Conservation (phyloP, 2,113 vertebrate species). For the Zosterops borbonicus region DNA sequence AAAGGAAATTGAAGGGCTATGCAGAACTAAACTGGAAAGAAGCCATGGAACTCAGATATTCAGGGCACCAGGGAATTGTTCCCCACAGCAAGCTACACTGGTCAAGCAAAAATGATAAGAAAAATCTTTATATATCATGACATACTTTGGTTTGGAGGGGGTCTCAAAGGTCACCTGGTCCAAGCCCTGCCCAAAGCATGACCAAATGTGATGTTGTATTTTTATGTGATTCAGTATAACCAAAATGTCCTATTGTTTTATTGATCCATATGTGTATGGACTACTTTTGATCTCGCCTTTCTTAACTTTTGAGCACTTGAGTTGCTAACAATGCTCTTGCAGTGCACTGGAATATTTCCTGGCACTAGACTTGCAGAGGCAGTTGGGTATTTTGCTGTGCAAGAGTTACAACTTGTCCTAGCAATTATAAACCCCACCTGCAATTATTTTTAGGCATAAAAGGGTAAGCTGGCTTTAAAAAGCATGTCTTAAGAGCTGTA, state of each 20-base stretch:
- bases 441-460: conserved; percentile 60
- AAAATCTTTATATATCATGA: neutral
- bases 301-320: neutral
- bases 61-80: neutral
- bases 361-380: neutral
- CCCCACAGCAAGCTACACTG: neutral
- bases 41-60: neutral
- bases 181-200: neutral
- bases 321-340: neutral
- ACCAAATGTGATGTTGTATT: neutral
- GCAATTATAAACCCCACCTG: conserved; percentile 54
- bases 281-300: neutral
- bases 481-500: neutral
- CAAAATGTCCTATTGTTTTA: neutral
- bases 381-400: neutral
- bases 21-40: neutral
- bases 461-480: conserved; percentile 29
- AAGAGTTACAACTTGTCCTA: conserved; percentile 31
- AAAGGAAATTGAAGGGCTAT: neutral
- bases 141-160: neutral
- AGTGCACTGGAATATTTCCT: neutral
- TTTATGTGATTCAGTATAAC: neutral
- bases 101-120: neutral
- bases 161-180: neutral
- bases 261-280: neutral